These are phyloP conservation scores for Lasioglossum pauxillum DNA, from an alignment of 2,888 invertebrate species.

Conservation along the genomic window DNA sequence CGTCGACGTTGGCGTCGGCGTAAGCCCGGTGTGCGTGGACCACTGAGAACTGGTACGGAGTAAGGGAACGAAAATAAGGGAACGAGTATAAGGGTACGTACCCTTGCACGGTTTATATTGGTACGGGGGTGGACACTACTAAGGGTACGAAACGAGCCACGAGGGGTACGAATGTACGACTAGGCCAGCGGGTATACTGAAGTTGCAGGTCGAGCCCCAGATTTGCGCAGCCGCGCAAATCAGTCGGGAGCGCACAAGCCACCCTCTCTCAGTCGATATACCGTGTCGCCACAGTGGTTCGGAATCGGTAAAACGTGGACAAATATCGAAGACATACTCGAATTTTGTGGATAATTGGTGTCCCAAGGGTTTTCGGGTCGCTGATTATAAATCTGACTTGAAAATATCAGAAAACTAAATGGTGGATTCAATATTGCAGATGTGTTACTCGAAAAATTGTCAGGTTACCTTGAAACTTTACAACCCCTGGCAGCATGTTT, in stretches of 20 bases:
- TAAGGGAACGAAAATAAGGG: neutral
- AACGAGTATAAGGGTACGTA: neutral
- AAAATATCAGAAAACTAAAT: too few species aligned
- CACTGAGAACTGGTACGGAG: neutral
- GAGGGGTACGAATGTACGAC: conserved; percentile 57
- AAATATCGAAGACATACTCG: too few species aligned
- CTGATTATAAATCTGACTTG: too few species aligned
- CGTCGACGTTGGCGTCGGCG: conserved; percentile 56
- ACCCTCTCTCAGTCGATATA: conserved; percentile 83
- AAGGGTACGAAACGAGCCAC: conserved; percentile 46
- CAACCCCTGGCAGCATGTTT: too few species aligned
- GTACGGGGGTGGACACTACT: neutral
- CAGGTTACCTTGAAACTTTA: too few species aligned
- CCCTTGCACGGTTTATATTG: too few species aligned
- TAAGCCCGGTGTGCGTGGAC: conserved; percentile 4
- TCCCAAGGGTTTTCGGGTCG: too few species aligned
- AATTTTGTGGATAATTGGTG: too few species aligned
- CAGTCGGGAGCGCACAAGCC: conserved; percentile 83
- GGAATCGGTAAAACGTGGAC: too few species aligned
- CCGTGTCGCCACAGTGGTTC: conserved; percentile 66
- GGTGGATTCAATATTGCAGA: too few species aligned
- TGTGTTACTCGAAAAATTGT: too few species aligned
- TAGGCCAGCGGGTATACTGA: conserved; percentile 75
- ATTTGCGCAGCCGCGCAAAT: conserved; percentile 86
- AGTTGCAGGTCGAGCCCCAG: conserved; percentile 72